These are phyloP conservation scores for Zaprionus capensis DNA, from an alignment of 1,140 invertebrate species.

Conservation along the genomic window DNA sequence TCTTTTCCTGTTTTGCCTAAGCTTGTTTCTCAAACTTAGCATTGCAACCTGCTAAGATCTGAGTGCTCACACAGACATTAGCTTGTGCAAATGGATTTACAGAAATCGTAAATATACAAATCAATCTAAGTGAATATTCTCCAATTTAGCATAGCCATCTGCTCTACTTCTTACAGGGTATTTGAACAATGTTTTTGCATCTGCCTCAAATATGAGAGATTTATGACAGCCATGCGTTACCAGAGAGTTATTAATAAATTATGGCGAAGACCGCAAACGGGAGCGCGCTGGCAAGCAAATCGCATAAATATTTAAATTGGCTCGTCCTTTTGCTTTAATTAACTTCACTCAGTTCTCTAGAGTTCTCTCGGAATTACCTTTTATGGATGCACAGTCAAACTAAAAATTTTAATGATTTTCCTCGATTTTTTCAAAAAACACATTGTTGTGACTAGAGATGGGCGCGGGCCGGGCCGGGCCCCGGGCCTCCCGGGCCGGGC, in stretches of 20 bases:
- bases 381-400: slow-evolving; percentile 35
- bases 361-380: slow-evolving; percentile 52
- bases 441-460: slow-evolving; percentile 46
- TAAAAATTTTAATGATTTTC: slow-evolving; percentile 20
- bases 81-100: no score
- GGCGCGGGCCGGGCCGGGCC: no score
- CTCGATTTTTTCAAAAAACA: slow-evolving; percentile 22
- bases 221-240: slow-evolving; percentile 74
- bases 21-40: no score
- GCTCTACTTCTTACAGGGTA: background rate
- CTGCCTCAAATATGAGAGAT: slow-evolving; percentile 75
- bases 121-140: background rate
- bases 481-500: no score
- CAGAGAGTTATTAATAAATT: slow-evolving; percentile 73
- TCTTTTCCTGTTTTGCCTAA: no score
- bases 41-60: no score
- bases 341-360: slow-evolving; percentile 51
- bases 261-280: slow-evolving; percentile 29
- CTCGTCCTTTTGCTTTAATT: slow-evolving; percentile 52
- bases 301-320: slow-evolving; percentile 71
- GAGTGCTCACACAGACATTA: no score
- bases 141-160: background rate
- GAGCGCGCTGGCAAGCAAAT: slow-evolving; percentile 26
- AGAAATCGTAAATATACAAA: no score
- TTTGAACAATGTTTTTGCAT: slow-evolving; percentile 66